phyloP scores from a whole-genome alignment of 2,888 invertebrate genomes.

The Xanthia icteritia region DNA sequence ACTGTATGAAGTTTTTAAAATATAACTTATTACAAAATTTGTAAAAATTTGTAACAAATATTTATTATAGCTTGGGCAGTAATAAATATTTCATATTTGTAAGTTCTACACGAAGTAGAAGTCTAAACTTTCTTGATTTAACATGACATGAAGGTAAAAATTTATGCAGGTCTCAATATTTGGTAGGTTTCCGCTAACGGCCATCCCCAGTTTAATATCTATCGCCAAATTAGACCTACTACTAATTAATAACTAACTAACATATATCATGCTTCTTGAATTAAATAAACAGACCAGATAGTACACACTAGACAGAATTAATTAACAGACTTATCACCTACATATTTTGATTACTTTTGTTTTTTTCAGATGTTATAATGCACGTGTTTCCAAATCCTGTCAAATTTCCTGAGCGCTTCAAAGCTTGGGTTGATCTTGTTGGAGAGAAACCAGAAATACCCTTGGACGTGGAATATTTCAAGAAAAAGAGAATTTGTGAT shows the following conservation, averaged over 20 bases:
- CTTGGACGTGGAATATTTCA: conserved; percentile 7
- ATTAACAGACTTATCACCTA: conserved; percentile 2
- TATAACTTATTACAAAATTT: background rate
- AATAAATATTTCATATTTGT: conserved; percentile 9
- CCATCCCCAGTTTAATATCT: background rate
- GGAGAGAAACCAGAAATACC: conserved; percentile 11
- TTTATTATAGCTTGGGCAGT: conserved; percentile 5
- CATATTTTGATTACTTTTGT: conserved; percentile 5
- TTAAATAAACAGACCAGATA: conserved; percentile 8
- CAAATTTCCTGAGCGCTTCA: conserved; percentile 19
- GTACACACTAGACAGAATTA: conserved; percentile 8
- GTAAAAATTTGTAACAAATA: background rate
- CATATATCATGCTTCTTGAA: conserved; percentile 10
- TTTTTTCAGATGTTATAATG: conserved; percentile 15
- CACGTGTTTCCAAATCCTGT: conserved; percentile 10
- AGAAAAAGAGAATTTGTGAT: conserved; percentile 19
- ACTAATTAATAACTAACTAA: conserved; percentile 10
- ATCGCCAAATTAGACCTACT: conserved; percentile 10
- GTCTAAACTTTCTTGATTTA: conserved; percentile 17
- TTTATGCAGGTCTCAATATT: conserved; percentile 26
- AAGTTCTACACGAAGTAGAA: conserved; percentile 14
- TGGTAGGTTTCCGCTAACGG: conserved; percentile 7
- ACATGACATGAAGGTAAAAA: conserved; percentile 32
- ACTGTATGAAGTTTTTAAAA: conserved; percentile 9
- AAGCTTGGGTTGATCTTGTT: conserved; percentile 22